Evolutionary conservation across 2,113 vertebrate genomes (phyloP).

Genomic region (Connochaetes taurinus): DNA sequence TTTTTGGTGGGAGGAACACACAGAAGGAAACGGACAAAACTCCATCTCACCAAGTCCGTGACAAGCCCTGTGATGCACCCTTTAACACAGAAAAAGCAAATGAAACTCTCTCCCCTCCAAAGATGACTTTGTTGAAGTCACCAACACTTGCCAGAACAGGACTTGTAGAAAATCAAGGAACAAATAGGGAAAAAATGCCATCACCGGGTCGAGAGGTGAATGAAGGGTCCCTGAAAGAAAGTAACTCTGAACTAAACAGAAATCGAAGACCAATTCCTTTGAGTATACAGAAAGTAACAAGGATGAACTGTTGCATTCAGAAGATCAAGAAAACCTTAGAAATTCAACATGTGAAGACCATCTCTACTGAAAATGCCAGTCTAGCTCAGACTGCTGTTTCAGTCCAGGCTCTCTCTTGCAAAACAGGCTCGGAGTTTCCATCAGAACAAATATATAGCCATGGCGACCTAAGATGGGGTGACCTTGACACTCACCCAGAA

Average conservation of each 20-base stretch:
- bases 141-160: no score
- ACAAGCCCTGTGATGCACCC: no score
- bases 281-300: background rate
- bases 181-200: background rate
- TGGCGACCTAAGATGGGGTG: rapidly evolving
- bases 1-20: background rate
- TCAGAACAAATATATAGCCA: background rate
- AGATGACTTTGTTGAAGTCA: background rate
- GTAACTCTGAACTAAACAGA: background rate
- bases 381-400: background rate
- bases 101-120: rapidly evolving
- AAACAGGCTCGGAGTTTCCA: background rate
- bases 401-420: background rate
- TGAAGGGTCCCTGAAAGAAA: background rate
- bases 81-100: background rate
- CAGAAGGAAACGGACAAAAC: background rate
- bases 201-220: background rate
- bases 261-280: background rate
- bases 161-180: background rate
- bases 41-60: background rate
- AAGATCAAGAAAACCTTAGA: background rate
- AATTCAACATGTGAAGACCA: background rate
- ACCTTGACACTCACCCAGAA: background rate
- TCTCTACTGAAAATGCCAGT: background rate
- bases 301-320: background rate